Conservation (phyloP, 2,113 vertebrate genomes). For the Saguinus imperator region DNA sequence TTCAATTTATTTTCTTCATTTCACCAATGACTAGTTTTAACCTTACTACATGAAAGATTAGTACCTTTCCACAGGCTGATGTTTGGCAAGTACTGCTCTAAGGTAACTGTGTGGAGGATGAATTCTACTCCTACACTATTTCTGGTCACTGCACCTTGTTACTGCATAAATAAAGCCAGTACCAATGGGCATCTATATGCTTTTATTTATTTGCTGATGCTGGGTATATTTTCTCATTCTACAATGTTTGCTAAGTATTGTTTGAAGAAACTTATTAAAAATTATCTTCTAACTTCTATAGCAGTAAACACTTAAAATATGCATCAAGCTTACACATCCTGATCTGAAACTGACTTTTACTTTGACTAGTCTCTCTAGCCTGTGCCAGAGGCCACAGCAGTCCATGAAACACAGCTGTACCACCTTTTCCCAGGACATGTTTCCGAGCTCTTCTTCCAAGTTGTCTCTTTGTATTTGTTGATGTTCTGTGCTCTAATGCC, state of each 20-base stretch:
- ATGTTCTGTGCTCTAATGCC: neutral
- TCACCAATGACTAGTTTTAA: neutral
- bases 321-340: neutral
- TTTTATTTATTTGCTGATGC: neutral
- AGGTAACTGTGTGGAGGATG: neutral
- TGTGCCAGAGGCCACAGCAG: neutral
- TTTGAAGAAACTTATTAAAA: neutral
- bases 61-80: neutral
- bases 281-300: neutral
- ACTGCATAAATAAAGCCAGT: neutral
- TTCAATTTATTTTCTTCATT: neutral
- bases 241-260: neutral
- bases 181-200: neutral
- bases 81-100: neutral
- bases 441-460: neutral
- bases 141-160: neutral
- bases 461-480: neutral
- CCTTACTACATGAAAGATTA: neutral
- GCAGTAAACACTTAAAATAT: neutral
- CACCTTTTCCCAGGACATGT: neutral
- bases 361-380: neutral
- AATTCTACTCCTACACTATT: neutral
- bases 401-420: neutral
- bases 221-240: neutral
- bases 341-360: neutral